Conservation (phyloP, 2,888 invertebrate species). For the Eilema caniola region DNA sequence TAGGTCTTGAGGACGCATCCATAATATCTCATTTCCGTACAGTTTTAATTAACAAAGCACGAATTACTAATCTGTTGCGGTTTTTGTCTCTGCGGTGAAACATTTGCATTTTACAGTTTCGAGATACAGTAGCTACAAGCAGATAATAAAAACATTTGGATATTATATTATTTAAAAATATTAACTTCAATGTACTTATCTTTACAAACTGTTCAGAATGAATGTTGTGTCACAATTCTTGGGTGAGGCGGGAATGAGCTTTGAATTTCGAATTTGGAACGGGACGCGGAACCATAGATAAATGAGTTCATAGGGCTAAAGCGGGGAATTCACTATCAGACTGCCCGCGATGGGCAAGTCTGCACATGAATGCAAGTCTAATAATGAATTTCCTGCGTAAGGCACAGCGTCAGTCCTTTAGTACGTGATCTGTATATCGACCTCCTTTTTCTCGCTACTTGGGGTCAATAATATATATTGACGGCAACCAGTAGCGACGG, state of each 20-base stretch:
- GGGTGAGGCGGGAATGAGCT: not conserved
- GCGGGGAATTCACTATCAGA: too few relatives aligned
- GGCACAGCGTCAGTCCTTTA: too few relatives aligned
- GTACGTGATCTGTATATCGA: too few relatives aligned
- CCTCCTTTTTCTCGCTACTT: too few relatives aligned
- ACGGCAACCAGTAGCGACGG: too few relatives aligned
- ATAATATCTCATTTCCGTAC: not conserved
- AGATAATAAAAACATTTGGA: not conserved
- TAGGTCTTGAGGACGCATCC: slow-evolving; percentile 1
- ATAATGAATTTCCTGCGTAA: too few relatives aligned
- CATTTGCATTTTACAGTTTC: slow-evolving; percentile 4
- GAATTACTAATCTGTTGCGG: not conserved
- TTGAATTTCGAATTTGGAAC: not conserved
- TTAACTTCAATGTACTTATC: not conserved
- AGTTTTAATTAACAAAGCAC: slow-evolving; percentile 4
- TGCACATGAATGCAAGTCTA: too few relatives aligned
- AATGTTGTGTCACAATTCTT: not conserved
- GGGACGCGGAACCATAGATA: not conserved
- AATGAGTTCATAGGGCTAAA: too few relatives aligned
- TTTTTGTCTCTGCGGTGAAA: not conserved
- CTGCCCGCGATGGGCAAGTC: too few relatives aligned
- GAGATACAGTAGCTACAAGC: not conserved
- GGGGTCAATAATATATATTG: too few relatives aligned
- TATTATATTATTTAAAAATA: not conserved
- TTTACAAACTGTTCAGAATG: not conserved